Conservation (phyloP, 2,797 vertebrate species). For the Arctocebus calabarensis region DNA sequence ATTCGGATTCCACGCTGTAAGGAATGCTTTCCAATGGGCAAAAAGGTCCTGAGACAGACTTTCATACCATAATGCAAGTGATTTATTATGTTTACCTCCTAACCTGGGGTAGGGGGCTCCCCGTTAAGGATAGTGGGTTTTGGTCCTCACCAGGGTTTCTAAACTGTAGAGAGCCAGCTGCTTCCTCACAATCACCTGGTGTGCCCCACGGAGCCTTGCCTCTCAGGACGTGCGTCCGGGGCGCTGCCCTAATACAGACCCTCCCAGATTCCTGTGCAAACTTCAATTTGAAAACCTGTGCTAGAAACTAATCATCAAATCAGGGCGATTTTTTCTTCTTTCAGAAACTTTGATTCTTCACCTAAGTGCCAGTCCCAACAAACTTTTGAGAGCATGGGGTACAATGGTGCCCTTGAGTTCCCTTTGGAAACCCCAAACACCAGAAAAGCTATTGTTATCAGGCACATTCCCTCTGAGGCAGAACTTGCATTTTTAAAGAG, state of each 20-base stretch:
- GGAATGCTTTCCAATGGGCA: not conserved
- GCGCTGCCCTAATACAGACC: not conserved
- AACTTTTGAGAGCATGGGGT: not conserved
- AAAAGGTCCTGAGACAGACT: constrained; percentile 30
- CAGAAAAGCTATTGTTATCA: not conserved
- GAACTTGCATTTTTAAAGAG: constrained; percentile 35
- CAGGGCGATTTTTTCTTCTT: not conserved
- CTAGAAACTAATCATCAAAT: not conserved
- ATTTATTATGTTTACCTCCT: not conserved
- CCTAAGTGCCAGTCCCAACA: not conserved
- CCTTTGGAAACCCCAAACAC: not conserved
- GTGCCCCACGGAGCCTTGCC: not conserved
- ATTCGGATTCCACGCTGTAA: not conserved
- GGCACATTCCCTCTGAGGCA: not conserved
- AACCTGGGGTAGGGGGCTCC: not conserved
- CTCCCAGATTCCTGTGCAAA: not conserved
- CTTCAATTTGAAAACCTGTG: constrained; percentile 1
- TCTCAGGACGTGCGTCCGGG: not conserved
- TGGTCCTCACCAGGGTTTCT: not conserved
- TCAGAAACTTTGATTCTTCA: not conserved
- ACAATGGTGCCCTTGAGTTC: not conserved
- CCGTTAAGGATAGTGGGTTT: not conserved
- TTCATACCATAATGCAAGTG: not conserved
- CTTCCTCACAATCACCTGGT: not conserved
- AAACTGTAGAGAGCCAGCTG: not conserved